Conservation (phyloP, 2,113 vertebrate genomes). For the Neodon shergylaensis region DNA sequence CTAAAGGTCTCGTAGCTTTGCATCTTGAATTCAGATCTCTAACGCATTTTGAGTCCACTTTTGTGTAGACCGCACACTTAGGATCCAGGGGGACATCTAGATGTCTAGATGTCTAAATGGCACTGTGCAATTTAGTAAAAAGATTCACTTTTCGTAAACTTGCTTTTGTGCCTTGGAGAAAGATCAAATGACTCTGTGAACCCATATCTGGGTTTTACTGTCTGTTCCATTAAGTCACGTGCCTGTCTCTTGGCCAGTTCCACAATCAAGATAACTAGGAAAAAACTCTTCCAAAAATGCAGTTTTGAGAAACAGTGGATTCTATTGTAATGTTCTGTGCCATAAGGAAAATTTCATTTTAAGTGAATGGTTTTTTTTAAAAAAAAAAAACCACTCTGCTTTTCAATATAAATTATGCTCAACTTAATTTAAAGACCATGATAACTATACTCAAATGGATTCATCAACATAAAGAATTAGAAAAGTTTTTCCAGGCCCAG, state of each 20-base stretch:
- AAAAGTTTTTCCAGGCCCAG: neutral
- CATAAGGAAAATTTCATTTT: slow-evolving; percentile 11
- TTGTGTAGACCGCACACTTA: neutral
- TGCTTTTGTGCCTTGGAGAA: neutral
- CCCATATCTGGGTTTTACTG: neutral
- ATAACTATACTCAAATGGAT: neutral
- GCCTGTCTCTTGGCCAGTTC: neutral
- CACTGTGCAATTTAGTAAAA: neutral
- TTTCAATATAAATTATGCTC: neutral
- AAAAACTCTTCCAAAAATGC: slow-evolving; percentile 13
- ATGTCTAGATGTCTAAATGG: neutral
- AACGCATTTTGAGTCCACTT: neutral
- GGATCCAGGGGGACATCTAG: neutral
- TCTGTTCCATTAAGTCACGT: neutral
- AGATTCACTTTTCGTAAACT: neutral
- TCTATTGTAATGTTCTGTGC: neutral
- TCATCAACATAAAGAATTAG: neutral
- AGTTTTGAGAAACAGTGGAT: neutral
- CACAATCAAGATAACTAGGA: neutral
- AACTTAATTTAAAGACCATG: slow-evolving; percentile 40
- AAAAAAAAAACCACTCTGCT: neutral
- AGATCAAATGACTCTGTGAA: neutral
- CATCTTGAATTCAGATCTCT: neutral
- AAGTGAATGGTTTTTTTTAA: neutral
- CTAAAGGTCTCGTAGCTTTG: neutral